These are phyloP conservation scores for Zelostemma sp. DNA, from an alignment of 1,140 invertebrate species.

Conservation along the genomic window DNA sequence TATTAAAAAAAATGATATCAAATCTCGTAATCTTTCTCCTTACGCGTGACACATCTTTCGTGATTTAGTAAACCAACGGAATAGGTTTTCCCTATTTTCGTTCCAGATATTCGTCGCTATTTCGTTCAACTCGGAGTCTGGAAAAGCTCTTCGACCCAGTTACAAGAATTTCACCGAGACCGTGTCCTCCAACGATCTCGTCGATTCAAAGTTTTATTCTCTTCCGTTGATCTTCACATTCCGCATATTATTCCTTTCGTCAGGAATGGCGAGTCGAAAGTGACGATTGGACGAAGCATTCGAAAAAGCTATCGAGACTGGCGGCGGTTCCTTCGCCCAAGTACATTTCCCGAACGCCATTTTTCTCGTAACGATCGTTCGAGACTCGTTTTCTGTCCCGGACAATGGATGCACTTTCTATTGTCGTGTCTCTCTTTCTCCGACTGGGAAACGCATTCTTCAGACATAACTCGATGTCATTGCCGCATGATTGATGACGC, in stretches of 20 bases:
- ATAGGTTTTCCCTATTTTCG: not conserved
- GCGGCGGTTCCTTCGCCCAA: not conserved
- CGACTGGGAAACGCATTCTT: conserved; percentile 31
- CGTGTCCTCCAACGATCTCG: conserved; percentile 20
- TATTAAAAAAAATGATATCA: not conserved
- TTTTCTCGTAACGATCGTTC: not conserved
- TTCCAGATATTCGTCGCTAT: conserved; percentile 13
- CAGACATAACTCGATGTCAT: conserved; percentile 26
- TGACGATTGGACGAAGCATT: not conserved
- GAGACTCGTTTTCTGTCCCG: conserved; percentile 51
- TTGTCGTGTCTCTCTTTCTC: conserved; percentile 49
- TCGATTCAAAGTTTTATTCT: conserved; percentile 17
- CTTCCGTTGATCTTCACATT: not conserved
- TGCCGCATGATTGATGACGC: conserved; percentile 56
- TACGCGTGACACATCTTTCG: conserved; percentile 7
- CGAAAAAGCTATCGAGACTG: not conserved
- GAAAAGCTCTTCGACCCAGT: conserved; percentile 19
- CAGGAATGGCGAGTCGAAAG: not conserved
- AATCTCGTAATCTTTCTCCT: not conserved
- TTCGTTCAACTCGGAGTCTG: conserved; percentile 11
- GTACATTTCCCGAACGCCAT: not conserved
- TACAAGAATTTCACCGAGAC: conserved; percentile 5
- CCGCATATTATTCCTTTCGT: conserved; percentile 3
- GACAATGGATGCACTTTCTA: conserved; percentile 63
- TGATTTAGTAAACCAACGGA: too few relatives aligned